Evolutionary conservation across 2,797 vertebrate species (phyloP), one percentile per base, ranked within the genome.

Genomic region (Anisognathus igniventris): DNA sequence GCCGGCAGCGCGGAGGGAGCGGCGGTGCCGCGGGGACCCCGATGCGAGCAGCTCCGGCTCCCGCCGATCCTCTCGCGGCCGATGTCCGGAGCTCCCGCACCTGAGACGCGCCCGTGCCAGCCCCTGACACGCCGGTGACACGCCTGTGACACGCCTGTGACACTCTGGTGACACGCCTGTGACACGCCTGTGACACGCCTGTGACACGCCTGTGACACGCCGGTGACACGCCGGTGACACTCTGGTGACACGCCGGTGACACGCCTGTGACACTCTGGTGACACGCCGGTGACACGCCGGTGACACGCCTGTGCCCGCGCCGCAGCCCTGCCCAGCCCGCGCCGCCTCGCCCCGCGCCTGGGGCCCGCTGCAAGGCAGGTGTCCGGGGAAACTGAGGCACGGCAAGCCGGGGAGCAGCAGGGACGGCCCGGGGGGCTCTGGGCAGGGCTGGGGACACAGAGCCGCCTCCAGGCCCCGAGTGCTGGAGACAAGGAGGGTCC

Each of bases 291-390:
- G 88, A 31, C 54, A 14, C 31, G 1, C n/a, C n/a, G 2, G 60
- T 35, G 73, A 14, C 74, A 64, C 61, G 3, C 75, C 71, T 2
- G 70, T 22, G 51, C 24, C 91, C 3, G 53, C 24, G 23, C 84
- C 87, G 94, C 95, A 48, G 86, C 93, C 95, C 92, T 83, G 95
- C 92, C 82, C 78, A 91, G 92, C 95, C 94, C 22, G 66, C 74
- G 14, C 56, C 30, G 2, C 57, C 9, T 48, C 35, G 95, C 89
- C 95, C 93, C 92, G 2, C 24, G 9, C 92, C 50, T 4, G 93
- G 95, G 93, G 93, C 93, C 15, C 83, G 1, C 71, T 18, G 37
- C 86, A 35, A 93, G 95, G 95, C 85, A 89, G 39, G 92, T 93
- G 83, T 5, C 48, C 22, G 17, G 82, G 93, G 78, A 67, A 88